Conservation (phyloP, 2,113 vertebrate species). For the Chiloscyllium plagiosum region DNA sequence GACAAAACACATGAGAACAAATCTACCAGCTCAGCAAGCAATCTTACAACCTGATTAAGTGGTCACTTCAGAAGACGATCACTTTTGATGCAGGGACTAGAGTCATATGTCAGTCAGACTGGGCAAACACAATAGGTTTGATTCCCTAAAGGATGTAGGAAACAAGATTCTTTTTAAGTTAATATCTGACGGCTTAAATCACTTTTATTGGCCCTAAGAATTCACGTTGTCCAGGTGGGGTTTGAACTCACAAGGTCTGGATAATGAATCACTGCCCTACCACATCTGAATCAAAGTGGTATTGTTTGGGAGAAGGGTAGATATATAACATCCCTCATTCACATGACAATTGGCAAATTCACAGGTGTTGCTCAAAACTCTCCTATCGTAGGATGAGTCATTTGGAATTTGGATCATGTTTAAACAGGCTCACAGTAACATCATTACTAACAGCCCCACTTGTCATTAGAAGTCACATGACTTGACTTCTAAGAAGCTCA, state of each 20-base stretch:
- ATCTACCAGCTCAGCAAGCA: too few species aligned
- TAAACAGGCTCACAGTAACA: conserved; percentile 16
- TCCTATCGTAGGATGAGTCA: neutral
- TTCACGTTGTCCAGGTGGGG: neutral
- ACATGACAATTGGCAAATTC: neutral
- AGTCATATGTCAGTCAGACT: neutral
- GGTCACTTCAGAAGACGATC: neutral
- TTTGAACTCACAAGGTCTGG: neutral
- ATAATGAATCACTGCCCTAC: neutral
- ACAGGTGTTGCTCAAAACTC: neutral
- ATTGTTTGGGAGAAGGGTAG: neutral
- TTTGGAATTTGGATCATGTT: neutral
- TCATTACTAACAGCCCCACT: neutral
- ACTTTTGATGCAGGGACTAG: neutral
- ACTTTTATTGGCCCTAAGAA: neutral
- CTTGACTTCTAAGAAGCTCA: neutral
- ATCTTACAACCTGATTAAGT: too few species aligned
- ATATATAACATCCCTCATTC: neutral
- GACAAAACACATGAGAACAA: too few species aligned
- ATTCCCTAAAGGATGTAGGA: neutral
- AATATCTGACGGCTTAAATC: neutral
- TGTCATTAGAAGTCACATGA: neutral
- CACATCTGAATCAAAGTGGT: neutral
- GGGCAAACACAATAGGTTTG: too few species aligned
- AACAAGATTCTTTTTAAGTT: neutral